Evolutionary conservation across 2,797 vertebrate species (phyloP).

Genomic region (Parauchenoglanis punctatus): DNA sequence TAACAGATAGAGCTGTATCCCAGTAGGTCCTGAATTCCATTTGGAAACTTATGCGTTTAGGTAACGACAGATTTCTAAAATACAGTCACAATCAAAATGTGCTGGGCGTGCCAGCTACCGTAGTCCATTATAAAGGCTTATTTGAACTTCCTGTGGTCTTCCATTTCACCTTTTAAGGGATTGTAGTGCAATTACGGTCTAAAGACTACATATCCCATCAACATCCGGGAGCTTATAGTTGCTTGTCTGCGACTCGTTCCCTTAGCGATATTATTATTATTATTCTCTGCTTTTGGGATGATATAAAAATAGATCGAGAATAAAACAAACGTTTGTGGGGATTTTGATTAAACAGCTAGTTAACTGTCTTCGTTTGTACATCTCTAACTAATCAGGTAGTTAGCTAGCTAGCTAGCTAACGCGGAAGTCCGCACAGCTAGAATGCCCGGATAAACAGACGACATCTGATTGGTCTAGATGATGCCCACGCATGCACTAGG

Average conservation of each 20-base stretch:
- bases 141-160: background rate
- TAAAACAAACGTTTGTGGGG: too few species aligned
- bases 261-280: too few species aligned
- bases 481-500: background rate
- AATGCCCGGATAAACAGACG: background rate
- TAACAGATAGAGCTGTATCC: background rate
- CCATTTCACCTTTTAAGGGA: background rate
- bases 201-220: constrained; percentile 21
- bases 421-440: background rate
- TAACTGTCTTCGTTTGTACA: background rate
- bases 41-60: background rate
- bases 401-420: background rate
- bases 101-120: background rate
- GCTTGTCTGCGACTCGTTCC: background rate
- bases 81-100: background rate
- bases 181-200: background rate
- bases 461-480: background rate
- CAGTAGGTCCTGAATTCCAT: background rate
- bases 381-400: background rate
- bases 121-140: background rate
- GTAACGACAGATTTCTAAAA: background rate
- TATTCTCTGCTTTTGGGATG: background rate
- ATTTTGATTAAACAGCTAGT: background rate
- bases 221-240: too few species aligned
- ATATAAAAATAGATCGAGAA: background rate